A percentile compares a stretch with the other conserved stretches of the same genome.
Evolutionary conservation across 2,797 vertebrate species (phyloP).

Genomic region (Chaetophractus vellerosus): DNA sequence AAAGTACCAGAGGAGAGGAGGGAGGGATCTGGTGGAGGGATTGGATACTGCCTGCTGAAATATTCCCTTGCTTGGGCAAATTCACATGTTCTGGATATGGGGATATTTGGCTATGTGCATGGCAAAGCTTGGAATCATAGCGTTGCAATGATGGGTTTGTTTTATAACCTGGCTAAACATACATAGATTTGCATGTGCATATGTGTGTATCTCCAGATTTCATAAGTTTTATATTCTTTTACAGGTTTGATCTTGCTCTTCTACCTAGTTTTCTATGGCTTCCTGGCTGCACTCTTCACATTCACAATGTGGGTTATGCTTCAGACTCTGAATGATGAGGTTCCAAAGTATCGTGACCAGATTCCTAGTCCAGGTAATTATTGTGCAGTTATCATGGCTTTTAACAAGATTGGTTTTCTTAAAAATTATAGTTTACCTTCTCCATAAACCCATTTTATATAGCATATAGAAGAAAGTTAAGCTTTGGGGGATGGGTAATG

Average conservation of each 20-base stretch:
- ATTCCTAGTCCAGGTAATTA: slow-evolving; percentile 95
- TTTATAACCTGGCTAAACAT: not conserved
- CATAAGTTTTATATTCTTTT: slow-evolving; percentile 74
- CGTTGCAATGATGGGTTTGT: not conserved
- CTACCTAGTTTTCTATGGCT: too few relatives aligned
- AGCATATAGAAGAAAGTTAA: slow-evolving; percentile 18
- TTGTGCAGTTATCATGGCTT: slow-evolving; percentile 68
- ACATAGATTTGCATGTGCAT: not conserved
- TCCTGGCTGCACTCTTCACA: slow-evolving; percentile 92
- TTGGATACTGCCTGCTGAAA: slow-evolving; percentile 19
- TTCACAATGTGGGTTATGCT: slow-evolving; percentile 99
- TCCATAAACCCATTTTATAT: slow-evolving; percentile 72
- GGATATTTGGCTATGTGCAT: slow-evolving; percentile 67
- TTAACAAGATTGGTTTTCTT: not conserved
- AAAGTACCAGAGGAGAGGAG: not conserved
- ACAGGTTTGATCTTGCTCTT: slow-evolving; percentile 88
- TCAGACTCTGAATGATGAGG: slow-evolving; percentile 95
- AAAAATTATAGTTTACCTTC: not conserved
- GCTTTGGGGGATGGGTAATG: not conserved
- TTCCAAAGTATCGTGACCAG: slow-evolving; percentile 95
- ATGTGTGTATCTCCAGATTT: not conserved
- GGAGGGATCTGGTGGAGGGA: not conserved
- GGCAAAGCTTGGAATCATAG: slow-evolving; percentile 63
- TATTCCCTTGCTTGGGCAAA: slow-evolving; percentile 7
- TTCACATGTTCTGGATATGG: not conserved